phyloP scores from a whole-genome alignment of 2,888 invertebrate species.

The Synanthedon formicaeformis region DNA sequence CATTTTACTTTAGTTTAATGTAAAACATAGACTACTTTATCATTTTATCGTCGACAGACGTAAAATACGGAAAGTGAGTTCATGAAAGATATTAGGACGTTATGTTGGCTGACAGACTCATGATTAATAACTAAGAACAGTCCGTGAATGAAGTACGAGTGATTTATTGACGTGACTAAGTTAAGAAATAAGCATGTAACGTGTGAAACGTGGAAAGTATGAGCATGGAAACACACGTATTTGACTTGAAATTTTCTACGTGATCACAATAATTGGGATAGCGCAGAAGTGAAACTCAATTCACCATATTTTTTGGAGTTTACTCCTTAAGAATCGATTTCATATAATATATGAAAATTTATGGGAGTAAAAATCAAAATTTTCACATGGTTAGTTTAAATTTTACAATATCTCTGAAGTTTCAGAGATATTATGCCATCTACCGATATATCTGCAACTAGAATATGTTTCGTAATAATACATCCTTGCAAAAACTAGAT shows the following conservation, averaged over 20 bases:
- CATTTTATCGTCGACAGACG: background rate
- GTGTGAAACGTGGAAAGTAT: background rate
- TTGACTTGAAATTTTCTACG: background rate
- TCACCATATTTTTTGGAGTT: no score
- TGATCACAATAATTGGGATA: background rate
- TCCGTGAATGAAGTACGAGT: slow-evolving; percentile 5
- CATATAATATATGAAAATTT: no score
- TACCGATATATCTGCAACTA: no score
- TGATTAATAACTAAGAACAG: slow-evolving; percentile 9
- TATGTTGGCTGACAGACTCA: slow-evolving; percentile 8
- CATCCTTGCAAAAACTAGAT: no score
- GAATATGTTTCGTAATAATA: no score
- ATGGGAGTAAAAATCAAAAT: no score
- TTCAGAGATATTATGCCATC: no score
- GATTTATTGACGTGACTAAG: slow-evolving; percentile 7
- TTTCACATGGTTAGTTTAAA: no score
- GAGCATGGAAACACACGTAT: background rate
- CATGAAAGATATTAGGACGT: slow-evolving; percentile 2
- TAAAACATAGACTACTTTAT: no score
- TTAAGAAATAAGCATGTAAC: background rate
- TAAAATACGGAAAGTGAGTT: background rate
- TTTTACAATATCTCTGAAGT: no score
- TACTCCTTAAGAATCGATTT: no score
- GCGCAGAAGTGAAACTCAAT: background rate
- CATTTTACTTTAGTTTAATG: no score